A percentile compares a stretch with the other conserved stretches of the same genome.
Evolutionary conservation across 2,113 vertebrate genomes (phyloP).

Genomic region (Meles meles): DNA sequence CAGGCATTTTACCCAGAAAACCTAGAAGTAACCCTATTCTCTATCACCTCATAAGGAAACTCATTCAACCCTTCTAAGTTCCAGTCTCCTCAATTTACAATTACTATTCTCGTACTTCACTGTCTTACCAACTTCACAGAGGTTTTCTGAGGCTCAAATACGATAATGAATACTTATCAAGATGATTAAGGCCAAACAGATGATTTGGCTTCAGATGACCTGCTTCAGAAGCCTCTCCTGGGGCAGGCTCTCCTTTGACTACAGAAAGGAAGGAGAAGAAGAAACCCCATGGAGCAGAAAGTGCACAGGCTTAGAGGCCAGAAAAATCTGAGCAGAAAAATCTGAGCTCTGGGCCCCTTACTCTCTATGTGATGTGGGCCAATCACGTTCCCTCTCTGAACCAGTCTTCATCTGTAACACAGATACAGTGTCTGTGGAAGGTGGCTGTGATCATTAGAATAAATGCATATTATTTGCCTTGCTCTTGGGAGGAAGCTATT

Average conservation of each 20-base stretch:
- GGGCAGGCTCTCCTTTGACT: not conserved
- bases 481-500: not conserved
- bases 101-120: conserved; percentile 1
- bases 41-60: not conserved
- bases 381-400: not conserved
- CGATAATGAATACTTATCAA: conserved; percentile 24
- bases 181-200: not conserved
- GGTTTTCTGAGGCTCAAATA: not conserved
- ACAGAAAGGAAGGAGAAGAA: not conserved
- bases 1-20: not conserved
- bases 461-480: not conserved
- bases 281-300: not conserved
- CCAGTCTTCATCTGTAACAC: not conserved
- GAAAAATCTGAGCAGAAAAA: not conserved
- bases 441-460: not conserved
- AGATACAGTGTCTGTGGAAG: not conserved
- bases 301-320: not conserved
- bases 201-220: not conserved
- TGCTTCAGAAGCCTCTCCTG: not conserved
- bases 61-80: not conserved
- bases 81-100: not conserved
- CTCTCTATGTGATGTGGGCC: not conserved
- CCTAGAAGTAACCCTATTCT: not conserved
- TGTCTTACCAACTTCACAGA: conserved; percentile 14
- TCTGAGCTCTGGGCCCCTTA: not conserved